phyloP scores from a whole-genome alignment of 2,113 vertebrate species.

The Prionailurus bengalensis region DNA sequence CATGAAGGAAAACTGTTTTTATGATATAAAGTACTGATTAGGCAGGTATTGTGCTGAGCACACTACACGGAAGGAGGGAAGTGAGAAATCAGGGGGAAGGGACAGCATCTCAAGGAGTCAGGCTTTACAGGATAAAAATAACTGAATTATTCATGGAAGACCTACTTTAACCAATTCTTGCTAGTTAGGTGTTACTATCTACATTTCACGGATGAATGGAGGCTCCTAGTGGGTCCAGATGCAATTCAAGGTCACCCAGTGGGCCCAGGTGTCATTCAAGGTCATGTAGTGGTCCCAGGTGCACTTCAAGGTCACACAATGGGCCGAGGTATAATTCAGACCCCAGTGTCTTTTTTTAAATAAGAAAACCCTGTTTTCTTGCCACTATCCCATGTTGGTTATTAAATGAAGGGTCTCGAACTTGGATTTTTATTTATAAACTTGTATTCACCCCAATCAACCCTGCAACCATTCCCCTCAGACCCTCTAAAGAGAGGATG shows the following conservation, averaged over 20 bases:
- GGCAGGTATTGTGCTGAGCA: neutral
- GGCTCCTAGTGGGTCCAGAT: neutral
- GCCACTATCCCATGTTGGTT: neutral
- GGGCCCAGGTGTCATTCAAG: neutral
- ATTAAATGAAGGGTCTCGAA: neutral
- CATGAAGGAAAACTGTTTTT: neutral
- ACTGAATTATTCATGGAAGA: neutral
- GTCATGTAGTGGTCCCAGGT: neutral
- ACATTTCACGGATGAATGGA: neutral
- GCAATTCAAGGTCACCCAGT: neutral
- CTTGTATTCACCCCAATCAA: neutral
- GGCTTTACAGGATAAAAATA: neutral
- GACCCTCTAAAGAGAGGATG: neutral
- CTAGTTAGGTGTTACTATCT: neutral
- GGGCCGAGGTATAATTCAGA: neutral
- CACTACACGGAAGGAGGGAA: neutral
- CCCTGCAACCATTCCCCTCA: neutral
- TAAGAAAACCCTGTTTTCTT: neutral
- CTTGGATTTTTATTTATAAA: neutral
- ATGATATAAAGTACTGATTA: neutral
- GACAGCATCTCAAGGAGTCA: neutral
- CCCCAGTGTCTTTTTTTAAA: neutral
- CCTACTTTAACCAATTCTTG: neutral
- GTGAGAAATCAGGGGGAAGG: neutral
- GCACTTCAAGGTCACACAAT: too few relatives aligned